Evolutionary conservation across 2,797 vertebrate genomes (phyloP).

Genomic region (Choloepus didactylus): DNA sequence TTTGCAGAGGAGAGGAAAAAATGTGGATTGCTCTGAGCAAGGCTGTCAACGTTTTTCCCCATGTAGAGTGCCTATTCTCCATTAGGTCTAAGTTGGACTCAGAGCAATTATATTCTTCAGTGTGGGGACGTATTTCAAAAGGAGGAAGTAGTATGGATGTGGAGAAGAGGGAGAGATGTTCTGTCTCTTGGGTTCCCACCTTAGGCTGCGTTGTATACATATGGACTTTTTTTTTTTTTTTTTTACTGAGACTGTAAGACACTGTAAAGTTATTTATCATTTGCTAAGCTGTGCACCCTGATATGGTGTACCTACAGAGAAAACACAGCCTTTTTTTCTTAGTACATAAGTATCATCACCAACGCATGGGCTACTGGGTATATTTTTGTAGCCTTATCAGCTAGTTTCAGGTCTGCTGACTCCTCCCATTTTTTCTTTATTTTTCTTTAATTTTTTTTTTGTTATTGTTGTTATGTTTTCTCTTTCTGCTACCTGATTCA

Average conservation of each 20-base stretch:
- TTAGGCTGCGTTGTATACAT: neutral
- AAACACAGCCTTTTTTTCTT: neutral
- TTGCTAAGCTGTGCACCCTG: neutral
- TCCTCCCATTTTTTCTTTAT: neutral
- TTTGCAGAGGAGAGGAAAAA: neutral
- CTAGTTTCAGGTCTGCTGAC: neutral
- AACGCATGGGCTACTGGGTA: neutral
- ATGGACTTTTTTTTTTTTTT: neutral
- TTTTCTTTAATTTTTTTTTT: neutral
- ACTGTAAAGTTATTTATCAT: neutral
- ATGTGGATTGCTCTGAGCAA: neutral
- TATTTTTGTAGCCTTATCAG: neutral
- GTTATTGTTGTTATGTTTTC: neutral
- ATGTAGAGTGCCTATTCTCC: neutral
- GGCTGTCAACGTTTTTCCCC: no score
- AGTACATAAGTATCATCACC: neutral
- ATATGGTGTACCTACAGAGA: neutral
- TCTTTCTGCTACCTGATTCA: neutral
- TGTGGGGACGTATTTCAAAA: neutral
- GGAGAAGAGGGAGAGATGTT: neutral
- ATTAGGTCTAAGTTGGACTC: neutral
- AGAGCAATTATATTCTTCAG: neutral
- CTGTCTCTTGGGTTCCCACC: neutral
- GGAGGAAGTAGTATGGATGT: neutral
- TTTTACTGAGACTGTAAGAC: neutral